phyloP scores from a whole-genome alignment of 2,797 vertebrate genomes.

The Gymnoscopelus microlampas region DNA sequence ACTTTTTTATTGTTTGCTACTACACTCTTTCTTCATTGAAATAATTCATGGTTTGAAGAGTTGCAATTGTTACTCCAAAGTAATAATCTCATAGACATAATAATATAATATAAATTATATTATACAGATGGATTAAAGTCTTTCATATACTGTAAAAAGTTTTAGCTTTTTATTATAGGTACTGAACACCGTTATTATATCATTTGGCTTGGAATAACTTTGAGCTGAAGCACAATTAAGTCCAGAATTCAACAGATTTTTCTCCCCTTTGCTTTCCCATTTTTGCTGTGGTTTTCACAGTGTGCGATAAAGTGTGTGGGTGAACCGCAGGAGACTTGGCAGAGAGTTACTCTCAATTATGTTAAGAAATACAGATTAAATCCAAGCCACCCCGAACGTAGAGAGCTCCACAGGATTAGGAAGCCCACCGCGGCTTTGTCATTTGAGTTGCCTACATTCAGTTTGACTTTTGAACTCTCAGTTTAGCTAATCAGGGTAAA shows the following conservation, averaged over 20 bases:
- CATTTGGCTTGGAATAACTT: constrained; percentile 20
- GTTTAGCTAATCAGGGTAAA: constrained; percentile 47
- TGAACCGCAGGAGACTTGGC: constrained; percentile 31
- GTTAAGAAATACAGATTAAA: constrained; percentile 27
- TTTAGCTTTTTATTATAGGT: not conserved
- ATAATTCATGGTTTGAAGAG: not conserved
- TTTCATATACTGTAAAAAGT: not conserved
- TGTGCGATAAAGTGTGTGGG: constrained; percentile 7
- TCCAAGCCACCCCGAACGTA: constrained; percentile 40
- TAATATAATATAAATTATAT: too few relatives aligned
- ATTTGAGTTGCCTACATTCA: constrained; percentile 33
- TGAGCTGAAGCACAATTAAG: constrained; percentile 9
- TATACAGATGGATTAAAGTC: not conserved
- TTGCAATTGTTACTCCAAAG: too few relatives aligned
- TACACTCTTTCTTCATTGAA: not conserved
- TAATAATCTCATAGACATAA: too few relatives aligned
- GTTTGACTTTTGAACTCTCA: constrained; percentile 40
- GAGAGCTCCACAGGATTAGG: constrained; percentile 49
- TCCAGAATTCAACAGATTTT: constrained; percentile 2
- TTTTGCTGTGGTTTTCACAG: constrained; percentile 9
- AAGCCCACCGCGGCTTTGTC: constrained; percentile 49
- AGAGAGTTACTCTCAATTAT: constrained; percentile 29
- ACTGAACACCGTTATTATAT: constrained; percentile 33
- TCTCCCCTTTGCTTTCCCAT: not conserved
- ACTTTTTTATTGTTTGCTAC: not conserved